Base-by-base conservation (phyloP, 37 sponge, comb jelly and placozoan species). In the Tethya wilhelma region DNA sequence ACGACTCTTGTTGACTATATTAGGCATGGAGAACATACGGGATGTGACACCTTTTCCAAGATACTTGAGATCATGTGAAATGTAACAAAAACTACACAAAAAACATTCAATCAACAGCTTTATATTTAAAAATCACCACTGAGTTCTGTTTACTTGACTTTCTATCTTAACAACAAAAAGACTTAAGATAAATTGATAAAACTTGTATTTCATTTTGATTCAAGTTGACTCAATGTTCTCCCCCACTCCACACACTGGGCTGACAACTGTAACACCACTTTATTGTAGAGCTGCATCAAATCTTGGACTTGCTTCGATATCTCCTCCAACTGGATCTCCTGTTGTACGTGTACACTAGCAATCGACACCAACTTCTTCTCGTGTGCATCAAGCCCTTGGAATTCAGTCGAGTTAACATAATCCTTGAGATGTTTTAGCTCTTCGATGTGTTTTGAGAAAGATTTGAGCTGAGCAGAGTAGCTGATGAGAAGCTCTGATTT, bases 1-100 rank as follows among this genome's bases (percentile, higher is more conserved):
- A 59, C 74, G 97, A 6, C 71, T 87, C 34, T 56, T 96, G 11
- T 94, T 94, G 68, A 82, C 75, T 5, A 53, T 94, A 44, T 36
- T 91, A 64, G 94, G 91, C 43, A 36, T 88, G 44, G 81, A 74
- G 25, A 64, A 94, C 57, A 94, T 96, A 29, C 59, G 97, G 62
- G 97, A 96, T 73, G 86, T 85, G 1, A 91, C 88, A 45, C 89
- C 97, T 12, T 96, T 94, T 49, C 97, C 97, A 69, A 79, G 94
- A 36, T 94, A 65, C 62, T 64, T 85, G 26, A 78, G 81, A 12
- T 96, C 94, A 29, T 96, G 97, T 80, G 67, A 74, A 30, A 62
- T 87, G 67, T 87, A 74, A 73, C 2, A 36, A 17, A 32, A 66
- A 6, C 36, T 33, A 6, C 11, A 2, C 37, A 8, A 4, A 28